Conservation (phyloP, 1,140 invertebrate species). For the Papilio polyxenes region DNA sequence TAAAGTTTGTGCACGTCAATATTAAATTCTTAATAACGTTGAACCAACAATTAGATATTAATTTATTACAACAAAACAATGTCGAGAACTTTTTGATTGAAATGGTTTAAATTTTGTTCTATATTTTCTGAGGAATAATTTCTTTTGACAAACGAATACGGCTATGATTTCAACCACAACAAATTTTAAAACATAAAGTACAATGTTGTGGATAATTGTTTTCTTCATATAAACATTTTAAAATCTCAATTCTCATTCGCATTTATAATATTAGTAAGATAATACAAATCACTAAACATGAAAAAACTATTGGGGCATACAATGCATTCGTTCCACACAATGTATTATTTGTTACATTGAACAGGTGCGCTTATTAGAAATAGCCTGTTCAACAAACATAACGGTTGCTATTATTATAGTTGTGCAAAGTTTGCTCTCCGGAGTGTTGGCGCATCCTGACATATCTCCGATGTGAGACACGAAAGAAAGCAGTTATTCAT, state of each 20-base stretch:
- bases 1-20: conserved; percentile 65
- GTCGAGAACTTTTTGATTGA: background rate
- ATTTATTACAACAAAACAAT: background rate
- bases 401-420: conserved; percentile 65
- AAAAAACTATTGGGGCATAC: background rate
- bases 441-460: conserved; percentile 57
- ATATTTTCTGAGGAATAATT: background rate
- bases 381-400: conserved; percentile 67
- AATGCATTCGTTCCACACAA: conserved; percentile 39
- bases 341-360: conserved; percentile 55
- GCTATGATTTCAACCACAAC: background rate
- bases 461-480: conserved; percentile 71
- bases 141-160: background rate
- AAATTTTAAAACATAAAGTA: background rate
- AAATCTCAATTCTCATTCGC: no score
- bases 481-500: conserved; percentile 79
- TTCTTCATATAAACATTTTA: no score
- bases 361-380: conserved; percentile 69
- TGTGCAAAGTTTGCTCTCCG: conserved; percentile 56
- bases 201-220: background rate
- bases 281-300: background rate
- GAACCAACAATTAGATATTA: conserved; percentile 40
- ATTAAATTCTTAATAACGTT: conserved; percentile 58
- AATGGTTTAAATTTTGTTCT: background rate
- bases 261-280: no score